phyloP scores from a whole-genome alignment of 2,113 vertebrate species.

The Zosterops hypoxanthus region DNA sequence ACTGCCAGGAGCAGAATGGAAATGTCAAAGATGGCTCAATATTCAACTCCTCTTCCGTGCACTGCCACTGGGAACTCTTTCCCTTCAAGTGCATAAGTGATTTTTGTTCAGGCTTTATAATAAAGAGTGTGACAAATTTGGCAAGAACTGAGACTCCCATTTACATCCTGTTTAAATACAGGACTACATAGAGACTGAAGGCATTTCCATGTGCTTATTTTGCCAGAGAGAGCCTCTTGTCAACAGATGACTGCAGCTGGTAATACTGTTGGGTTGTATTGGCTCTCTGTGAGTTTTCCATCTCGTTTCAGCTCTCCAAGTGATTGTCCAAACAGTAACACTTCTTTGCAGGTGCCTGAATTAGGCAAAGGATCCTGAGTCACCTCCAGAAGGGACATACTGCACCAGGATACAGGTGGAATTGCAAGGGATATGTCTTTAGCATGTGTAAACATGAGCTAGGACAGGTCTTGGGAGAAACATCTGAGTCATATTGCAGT shows the following conservation, averaged over 20 bases:
- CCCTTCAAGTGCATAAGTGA: not conserved
- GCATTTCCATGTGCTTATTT: constrained; percentile 20
- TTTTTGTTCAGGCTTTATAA: constrained; percentile 10
- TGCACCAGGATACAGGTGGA: constrained; percentile 15
- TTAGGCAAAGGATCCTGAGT: not conserved
- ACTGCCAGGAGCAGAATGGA: constrained; percentile 22
- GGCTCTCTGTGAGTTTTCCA: not conserved
- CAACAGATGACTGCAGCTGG: not conserved
- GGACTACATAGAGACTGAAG: not conserved
- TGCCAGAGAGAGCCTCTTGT: not conserved
- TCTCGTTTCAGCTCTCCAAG: not conserved
- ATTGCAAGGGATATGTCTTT: constrained; percentile 15
- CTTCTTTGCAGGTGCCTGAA: not conserved
- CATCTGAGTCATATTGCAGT: not conserved
- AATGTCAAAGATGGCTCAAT: constrained; percentile 18
- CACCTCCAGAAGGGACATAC: not conserved
- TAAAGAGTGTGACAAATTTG: constrained; percentile 27
- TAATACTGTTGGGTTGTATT: not conserved
- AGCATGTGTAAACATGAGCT: not conserved
- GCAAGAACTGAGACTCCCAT: not conserved
- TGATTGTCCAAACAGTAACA: not conserved
- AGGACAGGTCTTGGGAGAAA: not conserved
- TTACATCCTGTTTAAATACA: constrained; percentile 24
- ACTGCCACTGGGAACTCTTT: constrained; percentile 1
- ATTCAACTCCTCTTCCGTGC: constrained; percentile 8